Evolutionary conservation across 2,113 vertebrate species (phyloP).

Genomic region (Onychorhynchus coronatus): DNA sequence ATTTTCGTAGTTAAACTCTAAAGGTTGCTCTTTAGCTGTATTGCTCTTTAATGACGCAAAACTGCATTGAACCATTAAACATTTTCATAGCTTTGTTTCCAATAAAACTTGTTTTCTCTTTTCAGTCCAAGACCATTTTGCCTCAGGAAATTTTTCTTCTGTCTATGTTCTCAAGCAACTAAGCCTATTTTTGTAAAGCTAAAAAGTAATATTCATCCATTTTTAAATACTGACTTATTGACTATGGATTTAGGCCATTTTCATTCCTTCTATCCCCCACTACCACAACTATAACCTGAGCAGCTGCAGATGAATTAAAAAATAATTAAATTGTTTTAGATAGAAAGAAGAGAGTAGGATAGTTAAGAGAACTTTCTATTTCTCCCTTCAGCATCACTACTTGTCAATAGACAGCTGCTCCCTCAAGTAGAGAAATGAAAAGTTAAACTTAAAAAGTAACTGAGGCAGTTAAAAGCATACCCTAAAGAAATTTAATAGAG

Average conservation of each 20-base stretch:
- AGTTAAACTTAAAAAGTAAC: constrained; percentile 28
- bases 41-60: background rate
- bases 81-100: constrained; percentile 11
- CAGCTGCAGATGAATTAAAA: constrained; percentile 64
- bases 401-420: constrained; percentile 15
- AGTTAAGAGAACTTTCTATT: constrained; percentile 17
- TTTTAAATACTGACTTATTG: constrained; percentile 50
- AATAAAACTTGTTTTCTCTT: constrained; percentile 18
- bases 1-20: background rate
- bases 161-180: background rate
- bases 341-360: background rate
- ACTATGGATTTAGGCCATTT: background rate
- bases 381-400: background rate
- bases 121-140: constrained; percentile 31
- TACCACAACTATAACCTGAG: background rate
- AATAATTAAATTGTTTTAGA: constrained; percentile 43
- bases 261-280: background rate
- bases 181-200: background rate
- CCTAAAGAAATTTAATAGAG: background rate
- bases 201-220: constrained; percentile 37
- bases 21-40: background rate
- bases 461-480: background rate
- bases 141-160: background rate
- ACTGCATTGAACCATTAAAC: background rate
- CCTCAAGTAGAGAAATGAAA: constrained; percentile 4